Conservation (phyloP, 2,113 vertebrate species). For the Cettia cetti region DNA sequence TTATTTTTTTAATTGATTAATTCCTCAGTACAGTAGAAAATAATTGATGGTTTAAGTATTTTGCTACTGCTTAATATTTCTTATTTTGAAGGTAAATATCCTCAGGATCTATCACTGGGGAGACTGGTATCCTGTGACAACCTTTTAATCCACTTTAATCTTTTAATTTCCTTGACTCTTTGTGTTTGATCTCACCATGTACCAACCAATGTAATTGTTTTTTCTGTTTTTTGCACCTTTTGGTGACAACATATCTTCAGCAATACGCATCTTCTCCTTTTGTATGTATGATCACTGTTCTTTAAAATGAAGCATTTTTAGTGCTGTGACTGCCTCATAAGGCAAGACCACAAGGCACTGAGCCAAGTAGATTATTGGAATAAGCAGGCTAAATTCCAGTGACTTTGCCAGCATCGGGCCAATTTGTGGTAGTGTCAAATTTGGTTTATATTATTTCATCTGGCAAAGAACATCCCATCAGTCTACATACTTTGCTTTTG, state of each 20-base stretch:
- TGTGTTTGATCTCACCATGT: background rate
- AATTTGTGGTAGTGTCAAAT: background rate
- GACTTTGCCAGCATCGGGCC: background rate
- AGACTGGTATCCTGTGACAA: background rate
- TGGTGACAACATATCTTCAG: background rate
- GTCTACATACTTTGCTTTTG: background rate
- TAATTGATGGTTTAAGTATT: background rate
- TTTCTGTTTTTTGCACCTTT: background rate
- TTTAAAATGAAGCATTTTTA: background rate
- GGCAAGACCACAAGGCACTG: background rate
- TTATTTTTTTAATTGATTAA: background rate
- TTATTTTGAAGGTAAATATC: constrained; percentile 2
- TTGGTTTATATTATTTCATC: background rate
- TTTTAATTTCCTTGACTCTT: background rate
- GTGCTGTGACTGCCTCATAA: background rate
- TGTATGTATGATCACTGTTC: background rate
- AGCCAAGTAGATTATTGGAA: background rate
- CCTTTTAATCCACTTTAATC: constrained; percentile 6
- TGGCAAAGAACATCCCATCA: background rate
- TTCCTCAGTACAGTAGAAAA: background rate
- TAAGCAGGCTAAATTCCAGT: background rate
- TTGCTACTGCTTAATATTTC: background rate
- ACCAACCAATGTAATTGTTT: background rate
- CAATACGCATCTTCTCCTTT: background rate
- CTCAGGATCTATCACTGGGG: background rate